These are phyloP conservation scores for Lepisosteus osseus DNA, from an alignment of 2,113 vertebrate genomes.

Conservation along the genomic window DNA sequence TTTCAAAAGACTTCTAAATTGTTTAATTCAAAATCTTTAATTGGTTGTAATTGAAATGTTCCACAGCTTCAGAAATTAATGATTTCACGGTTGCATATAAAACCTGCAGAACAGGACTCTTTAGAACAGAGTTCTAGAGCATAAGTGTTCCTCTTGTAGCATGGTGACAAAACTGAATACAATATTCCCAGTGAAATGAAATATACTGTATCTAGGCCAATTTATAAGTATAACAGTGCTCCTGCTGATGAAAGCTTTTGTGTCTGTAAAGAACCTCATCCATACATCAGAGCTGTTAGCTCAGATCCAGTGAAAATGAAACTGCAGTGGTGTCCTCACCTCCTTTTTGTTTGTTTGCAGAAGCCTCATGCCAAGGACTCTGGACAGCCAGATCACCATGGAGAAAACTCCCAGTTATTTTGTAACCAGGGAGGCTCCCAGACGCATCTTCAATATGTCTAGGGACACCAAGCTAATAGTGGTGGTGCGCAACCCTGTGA, in stretches of 20 bases:
- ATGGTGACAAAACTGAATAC: background rate
- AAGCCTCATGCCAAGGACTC: conserved; percentile 86
- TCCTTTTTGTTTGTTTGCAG: conserved; percentile 54
- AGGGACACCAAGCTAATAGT: conserved; percentile 87
- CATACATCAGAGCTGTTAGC: conserved; percentile 14
- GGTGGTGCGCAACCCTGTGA: conserved; percentile 91
- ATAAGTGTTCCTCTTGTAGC: too few relatives aligned
- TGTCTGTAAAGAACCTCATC: conserved; percentile 14
- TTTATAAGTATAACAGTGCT: background rate
- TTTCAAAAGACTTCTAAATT: too few relatives aligned
- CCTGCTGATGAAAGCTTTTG: background rate
- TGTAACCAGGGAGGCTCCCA: conserved; percentile 84
- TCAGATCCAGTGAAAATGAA: background rate
- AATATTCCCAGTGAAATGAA: background rate
- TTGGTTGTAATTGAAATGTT: too few relatives aligned
- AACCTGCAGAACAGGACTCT: too few relatives aligned
- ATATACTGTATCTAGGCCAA: background rate
- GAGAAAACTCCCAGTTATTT: conserved; percentile 98
- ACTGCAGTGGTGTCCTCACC: too few relatives aligned
- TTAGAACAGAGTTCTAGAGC: too few relatives aligned
- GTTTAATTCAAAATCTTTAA: too few relatives aligned
- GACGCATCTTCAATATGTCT: conserved; percentile 86
- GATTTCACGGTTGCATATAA: too few relatives aligned
- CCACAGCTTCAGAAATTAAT: too few relatives aligned
- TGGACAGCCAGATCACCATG: conserved; percentile 89